These are phyloP conservation scores for Platycheirus albimanus DNA, from an alignment of 2,888 invertebrate species.

Conservation along the genomic window DNA sequence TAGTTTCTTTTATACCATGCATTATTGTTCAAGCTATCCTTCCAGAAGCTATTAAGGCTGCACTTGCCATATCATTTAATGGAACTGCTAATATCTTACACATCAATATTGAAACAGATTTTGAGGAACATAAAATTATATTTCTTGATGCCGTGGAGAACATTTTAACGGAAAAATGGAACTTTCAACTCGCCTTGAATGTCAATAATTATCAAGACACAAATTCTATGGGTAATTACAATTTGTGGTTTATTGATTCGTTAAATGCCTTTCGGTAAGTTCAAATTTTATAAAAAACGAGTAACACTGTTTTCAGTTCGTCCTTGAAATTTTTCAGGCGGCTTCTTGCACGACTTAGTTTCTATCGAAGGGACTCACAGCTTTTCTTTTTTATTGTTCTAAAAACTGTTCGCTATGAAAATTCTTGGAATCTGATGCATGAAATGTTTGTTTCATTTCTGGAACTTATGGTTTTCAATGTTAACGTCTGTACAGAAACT, in stretches of 20 bases:
- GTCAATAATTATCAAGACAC: neutral
- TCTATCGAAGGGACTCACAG: neutral
- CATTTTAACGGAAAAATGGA: neutral
- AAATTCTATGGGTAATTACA: neutral
- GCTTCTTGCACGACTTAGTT: neutral
- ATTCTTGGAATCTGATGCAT: neutral
- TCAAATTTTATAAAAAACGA: neutral
- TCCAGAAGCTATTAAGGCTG: neutral
- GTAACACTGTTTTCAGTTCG: neutral
- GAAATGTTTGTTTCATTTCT: neutral
- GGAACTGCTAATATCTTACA: neutral
- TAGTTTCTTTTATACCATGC: no score
- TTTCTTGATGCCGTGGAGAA: slow-evolving; percentile 7
- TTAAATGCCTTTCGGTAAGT: slow-evolving; percentile 12
- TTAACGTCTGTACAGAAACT: neutral
- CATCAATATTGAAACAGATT: neutral
- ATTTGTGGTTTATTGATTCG: slow-evolving; percentile 17
- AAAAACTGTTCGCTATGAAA: neutral
- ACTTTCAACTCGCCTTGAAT: neutral
- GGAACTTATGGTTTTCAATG: neutral
- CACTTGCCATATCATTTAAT: slow-evolving; percentile 5
- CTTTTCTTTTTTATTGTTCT: neutral
- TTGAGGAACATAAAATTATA: neutral
- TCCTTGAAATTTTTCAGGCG: neutral
- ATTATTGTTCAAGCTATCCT: neutral